Conservation (phyloP, 2,888 invertebrate genomes). For the Ommatoiulus sabulosus region DNA sequence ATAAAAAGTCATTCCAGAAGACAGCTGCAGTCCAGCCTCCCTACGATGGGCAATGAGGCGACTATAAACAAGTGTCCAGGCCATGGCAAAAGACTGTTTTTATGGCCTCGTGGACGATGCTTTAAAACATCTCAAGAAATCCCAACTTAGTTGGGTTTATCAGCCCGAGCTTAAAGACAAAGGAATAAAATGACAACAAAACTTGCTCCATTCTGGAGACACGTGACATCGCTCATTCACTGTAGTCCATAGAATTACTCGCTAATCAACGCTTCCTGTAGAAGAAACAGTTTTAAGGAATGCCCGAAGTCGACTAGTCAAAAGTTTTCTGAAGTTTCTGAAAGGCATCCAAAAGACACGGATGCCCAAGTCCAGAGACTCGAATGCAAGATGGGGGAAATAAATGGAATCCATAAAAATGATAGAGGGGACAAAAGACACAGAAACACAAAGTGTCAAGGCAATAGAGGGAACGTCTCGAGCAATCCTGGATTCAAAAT, state of each 20-base stretch:
- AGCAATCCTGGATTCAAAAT: not conserved
- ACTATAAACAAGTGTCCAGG: not conserved
- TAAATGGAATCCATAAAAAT: slow-evolving; percentile 42
- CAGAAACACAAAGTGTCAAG: slow-evolving; percentile 40
- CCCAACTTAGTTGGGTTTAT: not conserved
- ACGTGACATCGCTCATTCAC: too few species aligned
- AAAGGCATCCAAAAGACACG: not conserved
- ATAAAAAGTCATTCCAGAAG: slow-evolving; percentile 38
- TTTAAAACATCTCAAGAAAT: not conserved
- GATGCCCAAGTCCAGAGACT: not conserved
- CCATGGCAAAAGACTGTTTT: not conserved
- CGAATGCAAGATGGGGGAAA: slow-evolving; percentile 20
- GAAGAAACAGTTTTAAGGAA: not conserved
- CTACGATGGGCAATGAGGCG: not conserved
- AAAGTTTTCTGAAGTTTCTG: not conserved
- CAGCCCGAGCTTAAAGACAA: not conserved
- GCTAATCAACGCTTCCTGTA: too few species aligned
- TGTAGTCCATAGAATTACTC: too few species aligned
- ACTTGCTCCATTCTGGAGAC: too few species aligned
- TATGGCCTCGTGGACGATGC: not conserved
- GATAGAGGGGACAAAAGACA: slow-evolving; percentile 44
- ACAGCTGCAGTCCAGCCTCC: not conserved
- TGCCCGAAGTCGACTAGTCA: not conserved
- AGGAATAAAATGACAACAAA: too few species aligned
- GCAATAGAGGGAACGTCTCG: slow-evolving; percentile 25